Evolutionary conservation across 2,797 vertebrate species (phyloP), one percentile per base, ranked within the genome.

Genomic region (Argyrosomus regius): DNA sequence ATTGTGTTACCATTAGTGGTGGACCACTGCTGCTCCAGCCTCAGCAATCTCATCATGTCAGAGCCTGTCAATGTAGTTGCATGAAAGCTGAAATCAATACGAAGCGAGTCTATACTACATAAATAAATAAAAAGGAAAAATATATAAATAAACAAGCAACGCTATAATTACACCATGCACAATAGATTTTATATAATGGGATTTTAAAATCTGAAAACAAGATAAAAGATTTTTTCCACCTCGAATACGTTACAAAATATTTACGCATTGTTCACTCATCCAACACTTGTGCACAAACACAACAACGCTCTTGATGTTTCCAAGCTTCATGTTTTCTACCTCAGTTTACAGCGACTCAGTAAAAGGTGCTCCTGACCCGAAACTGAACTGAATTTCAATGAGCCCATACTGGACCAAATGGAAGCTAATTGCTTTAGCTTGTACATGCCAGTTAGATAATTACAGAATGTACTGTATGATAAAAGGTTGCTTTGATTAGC

Each of bases 11-110:
- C 69, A 78, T 89, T 87, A 86, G 77, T 65, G 53, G 52, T 76
- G 72, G 65, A 80, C 61, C 66, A 45, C 53, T 72, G 75, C 77
- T 80, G 68, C 75, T 63, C 72, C 75, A 63, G 46, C 72, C 56
- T 53, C 66, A 62, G 67, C 68, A 82, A 80, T 84, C 75, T 69
- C 65, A 80, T 75, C 68, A 74, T 35, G 75, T 75, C 77, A 64
- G 49, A 69, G n/a, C 17, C 62, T 20, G 68, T 67, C 70, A 64
- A 10, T 75, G 70, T 63, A 67, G 78, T 75, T 65, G 22, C 59
- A 85, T 72, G 76, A 82, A 81, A 80, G 46, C 53, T 39, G 11
- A 72, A 82, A 90, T 94, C 89, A 83, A 92, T 89, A 88, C 60
- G 16, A 57, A n/a, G 50, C 16, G 0, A 69, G 54, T 78, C 67